Conservation (phyloP, 2,888 invertebrate genomes). For the Epinotia nisella region DNA sequence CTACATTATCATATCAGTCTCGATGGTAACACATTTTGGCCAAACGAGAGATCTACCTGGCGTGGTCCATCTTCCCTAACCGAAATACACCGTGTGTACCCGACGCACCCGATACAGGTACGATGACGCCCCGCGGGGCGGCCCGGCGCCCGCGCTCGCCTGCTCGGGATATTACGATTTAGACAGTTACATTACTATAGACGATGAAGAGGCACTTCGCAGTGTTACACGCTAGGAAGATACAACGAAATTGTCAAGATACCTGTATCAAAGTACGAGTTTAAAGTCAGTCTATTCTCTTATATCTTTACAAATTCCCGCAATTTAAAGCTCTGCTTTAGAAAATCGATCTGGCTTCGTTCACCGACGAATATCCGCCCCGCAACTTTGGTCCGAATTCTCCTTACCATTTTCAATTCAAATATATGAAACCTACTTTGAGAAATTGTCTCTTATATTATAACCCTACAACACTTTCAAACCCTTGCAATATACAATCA, state of each 20-base stretch:
- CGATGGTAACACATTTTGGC: constrained; percentile 82
- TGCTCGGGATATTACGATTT: constrained; percentile 28
- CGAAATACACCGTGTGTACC: constrained; percentile 62
- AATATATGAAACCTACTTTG: constrained; percentile 51
- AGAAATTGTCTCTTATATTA: constrained; percentile 55
- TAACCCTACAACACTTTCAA: constrained; percentile 56
- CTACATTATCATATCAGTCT: constrained; percentile 84
- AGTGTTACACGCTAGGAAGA: constrained; percentile 51
- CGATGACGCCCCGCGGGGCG: constrained; percentile 54
- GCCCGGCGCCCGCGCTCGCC: no score
- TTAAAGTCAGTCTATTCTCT: constrained; percentile 81
- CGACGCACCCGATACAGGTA: constrained; percentile 72
- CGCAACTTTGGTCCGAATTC: constrained; percentile 72
- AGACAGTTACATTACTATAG: constrained; percentile 45
- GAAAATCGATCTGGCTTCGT: constrained; percentile 67
- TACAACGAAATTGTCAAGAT: constrained; percentile 68
- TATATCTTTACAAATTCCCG: constrained; percentile 73
- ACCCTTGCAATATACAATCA: constrained; percentile 56
- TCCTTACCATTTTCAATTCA: constrained; percentile 50
- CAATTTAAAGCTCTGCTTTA: constrained; percentile 79
- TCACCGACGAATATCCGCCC: constrained; percentile 63
- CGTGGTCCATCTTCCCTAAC: constrained; percentile 64
- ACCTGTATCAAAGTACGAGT: constrained; percentile 80
- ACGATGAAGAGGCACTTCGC: constrained; percentile 43
- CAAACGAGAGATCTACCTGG: constrained; percentile 78